Base-by-base conservation (phyloP, 2,797 vertebrate species). In the Kryptolebias ocellatus region DNA sequence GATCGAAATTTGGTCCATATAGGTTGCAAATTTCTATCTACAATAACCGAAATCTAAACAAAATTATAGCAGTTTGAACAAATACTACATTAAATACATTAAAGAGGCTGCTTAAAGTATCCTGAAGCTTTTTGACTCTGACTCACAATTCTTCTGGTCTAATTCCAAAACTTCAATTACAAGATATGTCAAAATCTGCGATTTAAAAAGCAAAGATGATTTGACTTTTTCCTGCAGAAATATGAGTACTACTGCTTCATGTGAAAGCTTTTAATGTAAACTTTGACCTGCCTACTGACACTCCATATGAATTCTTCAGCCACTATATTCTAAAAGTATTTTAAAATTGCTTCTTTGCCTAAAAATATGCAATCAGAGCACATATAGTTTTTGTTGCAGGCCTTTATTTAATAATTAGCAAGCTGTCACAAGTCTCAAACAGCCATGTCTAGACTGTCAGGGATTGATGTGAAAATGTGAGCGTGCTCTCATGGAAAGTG, bases 351-450 rank as follows among this genome's bases (percentile, higher is more conserved):
- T 45, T 17, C 39, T 66, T 11, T 45, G 45, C 16, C 60, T 39
- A 44, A 39, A 70, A 55, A 63, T 66, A 62, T 72, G 54, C 39
- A 74, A 49, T 70, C 24, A 46, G n/a, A 66, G 31, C 15, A 52
- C 24, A 46, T 34, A 8, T 49, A 56, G 53, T 64, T 61, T 61
- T 62, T 37, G 9, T 53, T 10, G 39, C 20, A 68, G 53, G 44
- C n/a, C 24, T 59, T 53, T 66, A 65, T 62, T 66, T 51, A 68
- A 70, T 74, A 77, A 66, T 69, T 67, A 61, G 60, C 42, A 64
- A 53, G 24, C 34, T 45, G 18, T 70, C n/a, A 37, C 34, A 67
- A 57, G 17, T 61, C 64, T 68, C 54, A 60, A 3, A 14, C 37
- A 54, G 67, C 66, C 60, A 62, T 16, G 24, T 79, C 24, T 61